phyloP scores from a whole-genome alignment of 1,140 invertebrate genomes.

The Araneus ventricosus region DNA sequence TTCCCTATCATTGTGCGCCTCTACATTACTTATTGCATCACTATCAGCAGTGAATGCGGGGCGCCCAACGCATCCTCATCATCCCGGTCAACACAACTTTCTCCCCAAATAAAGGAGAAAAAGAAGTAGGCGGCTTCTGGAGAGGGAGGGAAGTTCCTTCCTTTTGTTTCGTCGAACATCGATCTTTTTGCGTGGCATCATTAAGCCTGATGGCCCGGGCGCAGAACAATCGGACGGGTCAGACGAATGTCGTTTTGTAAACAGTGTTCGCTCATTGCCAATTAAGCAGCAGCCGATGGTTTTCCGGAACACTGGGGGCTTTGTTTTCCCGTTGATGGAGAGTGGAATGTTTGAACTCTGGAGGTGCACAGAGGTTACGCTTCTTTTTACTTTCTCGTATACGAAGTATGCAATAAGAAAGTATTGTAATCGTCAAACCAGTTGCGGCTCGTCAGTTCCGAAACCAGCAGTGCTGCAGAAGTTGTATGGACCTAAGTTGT shows the following conservation, averaged over 20 bases:
- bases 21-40: too few relatives aligned
- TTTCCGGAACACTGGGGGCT: too few relatives aligned
- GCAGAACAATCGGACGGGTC: slow-evolving; percentile 55
- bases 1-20: too few relatives aligned
- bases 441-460: too few relatives aligned
- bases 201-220: slow-evolving; percentile 36
- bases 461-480: too few relatives aligned
- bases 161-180: slow-evolving; percentile 37
- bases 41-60: too few relatives aligned
- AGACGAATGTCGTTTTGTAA: slow-evolving; percentile 67
- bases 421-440: too few relatives aligned
- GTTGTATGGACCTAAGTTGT: too few relatives aligned
- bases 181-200: slow-evolving; percentile 56
- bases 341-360: too few relatives aligned
- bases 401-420: too few relatives aligned
- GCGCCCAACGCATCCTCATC: neutral
- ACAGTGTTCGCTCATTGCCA: slow-evolving; percentile 63
- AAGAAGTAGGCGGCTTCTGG: neutral
- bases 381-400: too few relatives aligned
- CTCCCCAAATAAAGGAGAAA: neutral
- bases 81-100: neutral
- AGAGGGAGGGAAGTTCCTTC: neutral
- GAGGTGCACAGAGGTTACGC: neutral
- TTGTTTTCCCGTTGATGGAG: too few relatives aligned
- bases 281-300: slow-evolving; percentile 18